Base-by-base conservation (phyloP, 2,113 vertebrate species). In the Syngnathus floridae region DNA sequence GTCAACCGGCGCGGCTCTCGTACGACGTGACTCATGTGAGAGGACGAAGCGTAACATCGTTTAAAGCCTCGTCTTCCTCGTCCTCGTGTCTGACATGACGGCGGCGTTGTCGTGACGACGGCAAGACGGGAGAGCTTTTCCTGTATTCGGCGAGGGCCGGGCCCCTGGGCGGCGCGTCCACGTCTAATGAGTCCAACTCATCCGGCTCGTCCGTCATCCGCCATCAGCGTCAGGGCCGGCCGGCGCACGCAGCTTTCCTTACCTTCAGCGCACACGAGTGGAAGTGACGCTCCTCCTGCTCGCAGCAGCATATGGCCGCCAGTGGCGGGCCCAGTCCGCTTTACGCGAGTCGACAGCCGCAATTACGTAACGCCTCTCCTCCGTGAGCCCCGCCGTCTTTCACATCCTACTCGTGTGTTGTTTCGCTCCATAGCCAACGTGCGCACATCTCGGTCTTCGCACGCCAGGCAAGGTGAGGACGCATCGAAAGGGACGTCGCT, bases 271-370 rank as follows among this genome's bases (percentile, higher is more conserved):
- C 48, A 51, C 46, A 38, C 22, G 17, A 64, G 21, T 51, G 26
- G 49, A 51, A 48, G 43, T 31, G 41, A 55, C 26, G 54, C 54
- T 76, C 71, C 14, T 70, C 79, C 38, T 64, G 65, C 78, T 74
- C 62, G 51, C 70, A 77, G 82, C 84, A 78, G 78, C 81, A 78
- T 82, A 78, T 72, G 79, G 84, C 73, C 78, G 55, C 73, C 80
- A 80, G 75, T 77, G 71, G 64, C 67, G 70, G 31, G n/a, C 6
- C 67, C 62, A 62, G 67, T 65, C 58, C 26, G 64, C 77, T 68
- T 73, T 62, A 82, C 51, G 69, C 0, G 67, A 81, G 74, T 21
- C 48, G 73, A 80, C 79, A 80, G 74, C 67, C n/a, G 46, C 61
- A 54, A 63, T 86, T 77, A 77, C 55, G 65, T 75, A 82, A 81